These are phyloP conservation scores for Gymnoscopelus braueri DNA, from an alignment of 2,797 vertebrate species.

Conservation along the genomic window DNA sequence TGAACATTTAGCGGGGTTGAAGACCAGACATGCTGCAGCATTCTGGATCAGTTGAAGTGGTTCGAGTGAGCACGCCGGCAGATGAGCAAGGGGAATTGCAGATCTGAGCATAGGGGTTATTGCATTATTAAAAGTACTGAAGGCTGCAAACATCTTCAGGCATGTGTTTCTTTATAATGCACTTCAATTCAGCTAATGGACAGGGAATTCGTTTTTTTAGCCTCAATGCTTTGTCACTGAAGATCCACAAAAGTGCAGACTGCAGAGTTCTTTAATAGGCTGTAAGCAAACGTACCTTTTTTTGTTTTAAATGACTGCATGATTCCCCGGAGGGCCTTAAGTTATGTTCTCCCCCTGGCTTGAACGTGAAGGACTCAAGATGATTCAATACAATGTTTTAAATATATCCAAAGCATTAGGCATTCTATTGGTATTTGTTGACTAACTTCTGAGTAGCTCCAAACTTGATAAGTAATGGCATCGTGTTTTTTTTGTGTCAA, in stretches of 20 bases:
- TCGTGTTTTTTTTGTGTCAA: no score
- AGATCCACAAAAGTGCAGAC: constrained; percentile 10
- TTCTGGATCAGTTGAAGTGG: no score
- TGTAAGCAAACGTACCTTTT: constrained; percentile 40
- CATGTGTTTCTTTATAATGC: constrained; percentile 31
- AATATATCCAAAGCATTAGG: no score
- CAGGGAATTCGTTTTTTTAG: constrained; percentile 14
- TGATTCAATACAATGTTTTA: constrained; percentile 7
- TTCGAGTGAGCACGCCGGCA: no score
- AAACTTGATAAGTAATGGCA: no score
- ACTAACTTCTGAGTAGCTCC: no score
- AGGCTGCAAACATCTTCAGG: constrained; percentile 48
- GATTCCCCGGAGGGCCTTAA: constrained; percentile 20
- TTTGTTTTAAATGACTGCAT: constrained; percentile 29
- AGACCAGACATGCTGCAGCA: no score
- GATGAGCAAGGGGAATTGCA: background rate
- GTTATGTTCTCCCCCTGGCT: constrained; percentile 32
- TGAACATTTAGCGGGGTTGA: no score
- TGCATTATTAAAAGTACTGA: constrained; percentile 74
- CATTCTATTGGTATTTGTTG: no score
- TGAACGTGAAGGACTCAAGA: constrained; percentile 40
- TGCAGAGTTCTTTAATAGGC: constrained; percentile 30
- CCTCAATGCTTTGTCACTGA: constrained; percentile 12
- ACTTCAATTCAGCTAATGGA: constrained; percentile 8
- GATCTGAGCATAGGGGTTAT: constrained; percentile 47